Base-by-base conservation (phyloP, 2,113 vertebrate species). In the Trichechus manatus region DNA sequence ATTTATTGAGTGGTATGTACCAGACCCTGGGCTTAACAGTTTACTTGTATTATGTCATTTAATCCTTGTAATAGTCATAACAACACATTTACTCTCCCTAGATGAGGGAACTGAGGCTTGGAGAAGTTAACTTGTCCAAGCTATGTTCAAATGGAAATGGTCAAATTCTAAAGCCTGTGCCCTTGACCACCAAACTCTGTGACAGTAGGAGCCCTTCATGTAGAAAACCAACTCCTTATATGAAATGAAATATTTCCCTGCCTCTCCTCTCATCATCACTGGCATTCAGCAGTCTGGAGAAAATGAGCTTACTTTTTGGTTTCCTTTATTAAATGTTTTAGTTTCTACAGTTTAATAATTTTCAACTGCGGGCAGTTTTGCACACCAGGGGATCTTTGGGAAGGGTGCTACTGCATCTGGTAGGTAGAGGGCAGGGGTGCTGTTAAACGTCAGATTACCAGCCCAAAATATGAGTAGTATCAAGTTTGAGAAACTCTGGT, bases 281-380 rank as follows among this genome's bases (percentile, higher is more conserved):
- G n/a, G n/a, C 53, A 79, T 94, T 75, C 3, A 64, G 63, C 42
- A 79, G 5, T 25, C 29, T 89, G 39, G 9, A 23, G 23, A 82
- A 80, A 82, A 66, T 25, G n/a, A 82, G 83, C 47, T 80, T 39
- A 25, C 44, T 83, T 86, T 96, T 96, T 79, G 66, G 5, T n/a
- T 81, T 82, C 5, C 39, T 19, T 33, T 88, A 33, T 86, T 87
- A 77, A 93, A 59, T 90, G 15, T 33, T 82, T 27, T 31, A 78
- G 39, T 93, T 84, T 86, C 50, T 90, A 4, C 29, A 81, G 81
- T 94, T 95, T 85, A 83, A 36, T 23, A 61, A 36, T 36, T 90
- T 80, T 92, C 29, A 50, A 13, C 3, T 47, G 3, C 20, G 74
- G 3, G 25, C 14, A 78, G 29, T n/a, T 82, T 42, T 72, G 61